Base-by-base conservation (phyloP, 2,888 invertebrate genomes). In the Cremastinae sp. region DNA sequence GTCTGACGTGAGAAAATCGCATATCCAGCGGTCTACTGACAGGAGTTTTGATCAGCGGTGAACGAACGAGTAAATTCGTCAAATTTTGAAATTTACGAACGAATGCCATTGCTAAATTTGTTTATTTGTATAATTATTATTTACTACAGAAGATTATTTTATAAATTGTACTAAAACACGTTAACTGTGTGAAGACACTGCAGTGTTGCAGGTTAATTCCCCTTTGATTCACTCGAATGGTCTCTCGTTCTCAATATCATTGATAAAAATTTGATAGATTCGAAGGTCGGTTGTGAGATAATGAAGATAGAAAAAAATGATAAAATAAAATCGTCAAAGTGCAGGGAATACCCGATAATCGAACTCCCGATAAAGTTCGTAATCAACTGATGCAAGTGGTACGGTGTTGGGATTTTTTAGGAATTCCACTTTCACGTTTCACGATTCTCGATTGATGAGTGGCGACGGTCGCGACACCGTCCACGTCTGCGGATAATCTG, bases 61-160 rank as follows among this genome's bases (percentile, higher is more conserved):
- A 53, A 39, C 65, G 55, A 45, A 76, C 37, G 47, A 81, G 39
- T 9, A 76, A 49, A 12, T 64, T 81, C 49, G 82, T 74, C 1
- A 85, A 56, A 37, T 58, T 79, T 39, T 80, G 76, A n/a, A 85
- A 73, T 72, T 80, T 82, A 20, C 79, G 81, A 28, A 80, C 73
- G 51, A 85, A 64, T 58, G 86, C 85, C 85, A 85, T 85, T 74
- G n/a, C 73, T 28, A 28, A 28, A 18, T 20, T 14, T 22, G 28
- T 53, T 65, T n/a, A 28, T 12, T 56, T 62, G 10, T 41, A 4
- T 37, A 1, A 8, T 18, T 18, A 45, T 56, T 20, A 8, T 45
- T n/a, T 18, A 3, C n/a, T 20, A 20, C 3, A 43, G 10, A 14
- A 16, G 37, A 37, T 20, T 9, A n/a, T 14, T 59, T 55, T 59